Evolutionary conservation across 2,113 vertebrate genomes (phyloP).

Genomic region (Pluvialis apricaria): DNA sequence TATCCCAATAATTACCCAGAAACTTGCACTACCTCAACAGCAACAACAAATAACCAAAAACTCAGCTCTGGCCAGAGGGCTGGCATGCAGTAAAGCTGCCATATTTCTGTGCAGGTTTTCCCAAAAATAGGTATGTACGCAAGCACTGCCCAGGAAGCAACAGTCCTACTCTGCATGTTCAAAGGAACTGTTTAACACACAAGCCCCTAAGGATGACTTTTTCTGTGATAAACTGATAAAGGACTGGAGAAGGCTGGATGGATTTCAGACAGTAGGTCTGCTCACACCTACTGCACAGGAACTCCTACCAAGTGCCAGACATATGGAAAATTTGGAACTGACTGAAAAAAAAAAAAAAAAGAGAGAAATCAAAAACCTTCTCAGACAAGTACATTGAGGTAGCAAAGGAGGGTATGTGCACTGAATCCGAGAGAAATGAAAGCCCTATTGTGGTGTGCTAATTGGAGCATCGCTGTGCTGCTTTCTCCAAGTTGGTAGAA

Average conservation of each 20-base stretch:
- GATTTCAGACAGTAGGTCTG: background rate
- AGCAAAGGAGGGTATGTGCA: background rate
- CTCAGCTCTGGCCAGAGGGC: background rate
- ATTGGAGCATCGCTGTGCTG: background rate
- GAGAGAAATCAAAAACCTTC: background rate
- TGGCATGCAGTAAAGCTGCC: background rate
- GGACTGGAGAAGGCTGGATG: background rate
- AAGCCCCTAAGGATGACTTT: background rate
- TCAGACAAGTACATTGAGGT: background rate
- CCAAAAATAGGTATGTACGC: accelerated
- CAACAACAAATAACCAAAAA: background rate
- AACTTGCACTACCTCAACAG: background rate
- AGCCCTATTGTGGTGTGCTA: background rate
- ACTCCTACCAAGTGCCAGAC: background rate
- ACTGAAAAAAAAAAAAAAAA: background rate
- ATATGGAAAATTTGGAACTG: background rate
- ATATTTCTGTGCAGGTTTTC: background rate
- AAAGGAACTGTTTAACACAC: background rate
- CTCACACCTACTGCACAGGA: background rate
- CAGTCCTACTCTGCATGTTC: accelerated
- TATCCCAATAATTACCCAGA: background rate
- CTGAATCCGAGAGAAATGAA: background rate
- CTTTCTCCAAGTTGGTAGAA: background rate
- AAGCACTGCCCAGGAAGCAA: background rate
- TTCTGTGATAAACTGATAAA: background rate